These are phyloP conservation scores for Parnassius apollo DNA, from an alignment of 2,888 invertebrate species.

Conservation along the genomic window DNA sequence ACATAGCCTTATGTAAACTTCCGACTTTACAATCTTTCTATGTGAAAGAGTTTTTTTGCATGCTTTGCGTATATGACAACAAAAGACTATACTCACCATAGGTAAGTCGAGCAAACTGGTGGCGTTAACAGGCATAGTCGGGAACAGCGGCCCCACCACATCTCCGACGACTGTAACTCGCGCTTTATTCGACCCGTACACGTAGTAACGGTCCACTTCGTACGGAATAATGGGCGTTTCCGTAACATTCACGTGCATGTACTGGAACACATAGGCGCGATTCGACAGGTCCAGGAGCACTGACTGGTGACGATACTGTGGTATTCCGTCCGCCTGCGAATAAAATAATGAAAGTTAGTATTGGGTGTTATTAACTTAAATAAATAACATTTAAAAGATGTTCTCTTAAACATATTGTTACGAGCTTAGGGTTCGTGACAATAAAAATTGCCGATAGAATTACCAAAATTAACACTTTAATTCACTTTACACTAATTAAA, in stretches of 20 bases:
- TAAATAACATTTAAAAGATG: no score
- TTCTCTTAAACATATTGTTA: no score
- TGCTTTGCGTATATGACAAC: no score
- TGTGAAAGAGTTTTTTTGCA: no score
- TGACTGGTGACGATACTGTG: constrained; percentile 95
- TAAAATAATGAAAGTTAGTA: background rate
- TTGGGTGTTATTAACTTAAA: no score
- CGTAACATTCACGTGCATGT: constrained; percentile 97
- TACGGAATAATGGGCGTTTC: constrained; percentile 96
- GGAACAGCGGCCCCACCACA: constrained; percentile 95
- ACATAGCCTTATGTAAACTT: no score
- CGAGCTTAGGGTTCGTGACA: no score
- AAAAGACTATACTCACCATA: constrained; percentile 77
- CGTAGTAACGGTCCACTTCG: constrained; percentile 91
- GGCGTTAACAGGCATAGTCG: constrained; percentile 95
- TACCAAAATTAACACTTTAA: no score
- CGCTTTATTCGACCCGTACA: constrained; percentile 95
- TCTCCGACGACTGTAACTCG: constrained; percentile 92
- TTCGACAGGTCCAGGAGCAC: constrained; percentile 95
- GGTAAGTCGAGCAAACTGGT: constrained; percentile 89
- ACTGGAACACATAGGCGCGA: constrained; percentile 94
- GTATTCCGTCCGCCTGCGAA: constrained; percentile 90
- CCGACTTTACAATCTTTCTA: no score
- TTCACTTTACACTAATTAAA: no score
- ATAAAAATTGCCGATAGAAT: no score